Base-by-base conservation (phyloP, 1,140 invertebrate genomes). In the Drosophila teissieri region DNA sequence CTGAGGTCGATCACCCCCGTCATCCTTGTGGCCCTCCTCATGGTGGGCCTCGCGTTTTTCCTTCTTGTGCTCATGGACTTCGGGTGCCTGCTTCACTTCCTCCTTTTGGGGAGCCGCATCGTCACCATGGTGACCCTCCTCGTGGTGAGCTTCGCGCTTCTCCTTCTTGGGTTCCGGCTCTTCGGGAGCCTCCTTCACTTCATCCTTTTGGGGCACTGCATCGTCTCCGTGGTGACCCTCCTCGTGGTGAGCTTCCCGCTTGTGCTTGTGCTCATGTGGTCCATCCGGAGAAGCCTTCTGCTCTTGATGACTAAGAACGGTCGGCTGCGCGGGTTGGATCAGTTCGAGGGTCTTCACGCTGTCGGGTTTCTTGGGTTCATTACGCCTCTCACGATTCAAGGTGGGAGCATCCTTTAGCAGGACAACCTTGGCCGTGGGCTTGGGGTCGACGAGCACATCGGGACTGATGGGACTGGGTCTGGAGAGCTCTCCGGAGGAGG, bases 401-500 rank as follows among this genome's bases (percentile, higher is more conserved):
- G 8, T 27, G 7, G 15, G 22, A 1, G 36, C 14, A 31, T 63
- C 37, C 53, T 51, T 61, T 6, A 74, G 70, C 31, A 78, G 31
- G 27, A 84, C 31, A 4, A 76, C 19, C 44, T 49, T 83, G 1
- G 52, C 65, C 3, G 42, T 34, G 4, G 80, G 80, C 27, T 77
- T 80, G 4, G 80, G 80, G 39, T 84, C 80, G 17, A 63, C 76
- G 12, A 77, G 12, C 1, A 84, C 76, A 56, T 54, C 80, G 2
- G 80, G 80, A 58, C 52, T 65, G 15, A 84, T 84, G 31, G 80
- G 80, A 49, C 80, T 83, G 37, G 54, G 80, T 37, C 75, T 72
- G 4, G 36, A 17, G 2, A 81, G 54, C 10, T 22, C 36, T 17
- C 37, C 61, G 0, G 37, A 45, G 1, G 49, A 2, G 1, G 61